Evolutionary conservation across 2,797 vertebrate species (phyloP).

Genomic region (Lemur catta): DNA sequence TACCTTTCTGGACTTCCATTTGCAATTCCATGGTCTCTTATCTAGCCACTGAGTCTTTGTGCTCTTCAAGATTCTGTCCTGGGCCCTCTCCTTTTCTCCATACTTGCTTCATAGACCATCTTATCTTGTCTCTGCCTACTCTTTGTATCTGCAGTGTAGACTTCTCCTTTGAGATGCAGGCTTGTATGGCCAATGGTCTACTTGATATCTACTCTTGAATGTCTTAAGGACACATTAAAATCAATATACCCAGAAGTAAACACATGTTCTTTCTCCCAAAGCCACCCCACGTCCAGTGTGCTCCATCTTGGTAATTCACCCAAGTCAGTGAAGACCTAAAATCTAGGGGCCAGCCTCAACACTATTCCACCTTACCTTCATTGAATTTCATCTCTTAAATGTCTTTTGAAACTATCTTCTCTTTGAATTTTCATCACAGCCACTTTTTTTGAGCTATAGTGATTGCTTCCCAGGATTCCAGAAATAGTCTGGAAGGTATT

Average conservation of each 20-base stretch:
- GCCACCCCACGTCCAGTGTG: no score
- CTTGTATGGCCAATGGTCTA: background rate
- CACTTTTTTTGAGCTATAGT: background rate
- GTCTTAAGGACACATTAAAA: background rate
- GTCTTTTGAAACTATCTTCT: background rate
- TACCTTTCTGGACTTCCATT: background rate
- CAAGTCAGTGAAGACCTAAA: background rate
- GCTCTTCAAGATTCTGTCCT: background rate
- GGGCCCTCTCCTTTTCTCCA: background rate
- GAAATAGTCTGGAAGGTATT: background rate
- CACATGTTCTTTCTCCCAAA: background rate
- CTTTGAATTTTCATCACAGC: background rate
- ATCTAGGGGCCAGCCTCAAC: background rate
- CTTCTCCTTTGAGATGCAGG: background rate
- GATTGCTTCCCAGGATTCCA: background rate
- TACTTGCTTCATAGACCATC: background rate
- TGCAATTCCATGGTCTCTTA: background rate
- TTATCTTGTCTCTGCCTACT: background rate
- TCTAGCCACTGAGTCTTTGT: background rate
- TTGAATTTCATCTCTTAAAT: background rate
- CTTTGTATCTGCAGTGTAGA: background rate
- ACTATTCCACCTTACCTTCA: background rate
- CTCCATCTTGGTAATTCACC: background rate
- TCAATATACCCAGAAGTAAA: background rate
- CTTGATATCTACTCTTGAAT: background rate